phyloP scores from a whole-genome alignment of 1,140 invertebrate genomes.

The Dryas iulia region DNA sequence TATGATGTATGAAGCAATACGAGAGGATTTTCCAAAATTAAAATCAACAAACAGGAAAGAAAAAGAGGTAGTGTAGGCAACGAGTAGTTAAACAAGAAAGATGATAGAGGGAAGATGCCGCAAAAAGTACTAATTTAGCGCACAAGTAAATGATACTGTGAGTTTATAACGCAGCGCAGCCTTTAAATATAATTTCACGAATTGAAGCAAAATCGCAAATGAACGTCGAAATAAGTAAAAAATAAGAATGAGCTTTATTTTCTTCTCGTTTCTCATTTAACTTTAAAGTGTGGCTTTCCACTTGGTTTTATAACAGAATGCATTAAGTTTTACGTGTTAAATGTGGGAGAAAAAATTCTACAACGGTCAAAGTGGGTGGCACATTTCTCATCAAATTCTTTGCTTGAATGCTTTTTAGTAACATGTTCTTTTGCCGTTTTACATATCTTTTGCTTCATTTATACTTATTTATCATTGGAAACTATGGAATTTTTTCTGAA shows the following conservation, averaged over 20 bases:
- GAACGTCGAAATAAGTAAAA: background rate
- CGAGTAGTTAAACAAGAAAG: too few relatives aligned
- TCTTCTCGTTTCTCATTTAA: background rate
- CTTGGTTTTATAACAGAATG: background rate
- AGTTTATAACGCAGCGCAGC: background rate
- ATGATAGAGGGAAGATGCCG: background rate
- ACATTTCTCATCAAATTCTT: background rate
- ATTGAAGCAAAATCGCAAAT: background rate
- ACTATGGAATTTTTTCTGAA: too few relatives aligned
- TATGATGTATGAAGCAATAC: too few relatives aligned
- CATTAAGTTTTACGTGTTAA: background rate
- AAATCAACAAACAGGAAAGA: too few relatives aligned
- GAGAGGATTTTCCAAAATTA: too few relatives aligned
- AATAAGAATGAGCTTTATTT: background rate
- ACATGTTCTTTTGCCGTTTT: background rate
- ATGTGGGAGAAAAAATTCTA: background rate
- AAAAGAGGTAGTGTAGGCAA: too few relatives aligned
- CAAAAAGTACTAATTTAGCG: background rate
- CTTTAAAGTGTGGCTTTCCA: background rate
- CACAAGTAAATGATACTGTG: background rate
- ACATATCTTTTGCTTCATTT: background rate
- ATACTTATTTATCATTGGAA: background rate
- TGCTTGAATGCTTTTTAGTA: background rate
- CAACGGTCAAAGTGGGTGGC: background rate
- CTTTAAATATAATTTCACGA: background rate